These are phyloP conservation scores for Lithophane ornitopus DNA, from an alignment of 2,888 invertebrate genomes.

Conservation along the genomic window DNA sequence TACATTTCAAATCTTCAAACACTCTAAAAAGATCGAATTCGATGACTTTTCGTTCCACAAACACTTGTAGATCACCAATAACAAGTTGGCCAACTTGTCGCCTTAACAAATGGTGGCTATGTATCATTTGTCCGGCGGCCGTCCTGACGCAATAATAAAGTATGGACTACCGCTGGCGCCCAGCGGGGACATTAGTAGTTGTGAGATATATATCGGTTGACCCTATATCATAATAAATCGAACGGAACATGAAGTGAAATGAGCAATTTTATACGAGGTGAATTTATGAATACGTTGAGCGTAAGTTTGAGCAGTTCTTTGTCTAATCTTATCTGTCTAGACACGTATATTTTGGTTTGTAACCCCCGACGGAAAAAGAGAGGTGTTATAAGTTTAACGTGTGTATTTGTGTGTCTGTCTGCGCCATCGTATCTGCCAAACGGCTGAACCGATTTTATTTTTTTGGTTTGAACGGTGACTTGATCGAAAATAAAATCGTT, in stretches of 20 bases:
- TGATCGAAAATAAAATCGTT: too few species aligned
- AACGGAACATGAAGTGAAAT: conserved; percentile 25
- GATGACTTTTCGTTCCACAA: background rate
- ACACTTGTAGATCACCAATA: conserved; percentile 49
- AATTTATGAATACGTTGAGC: conserved; percentile 17
- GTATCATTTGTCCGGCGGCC: conserved; percentile 26
- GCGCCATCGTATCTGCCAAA: too few species aligned
- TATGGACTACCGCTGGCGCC: conserved; percentile 46
- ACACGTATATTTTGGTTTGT: too few species aligned
- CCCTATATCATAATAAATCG: conserved; percentile 60
- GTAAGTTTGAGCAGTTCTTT: conserved; percentile 4
- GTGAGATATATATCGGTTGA: conserved; percentile 58
- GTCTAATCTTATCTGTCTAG: background rate
- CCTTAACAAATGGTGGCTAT: conserved; percentile 32
- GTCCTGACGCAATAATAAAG: conserved; percentile 62
- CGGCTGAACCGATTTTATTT: too few species aligned
- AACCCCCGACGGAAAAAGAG: too few species aligned
- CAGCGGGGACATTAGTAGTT: conserved; percentile 47
- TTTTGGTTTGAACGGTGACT: too few species aligned
- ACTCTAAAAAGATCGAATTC: background rate
- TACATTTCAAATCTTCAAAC: background rate
- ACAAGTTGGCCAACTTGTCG: conserved; percentile 54
- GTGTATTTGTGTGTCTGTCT: too few species aligned
- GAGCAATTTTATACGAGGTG: conserved; percentile 13
- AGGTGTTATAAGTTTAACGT: too few species aligned